A percentile compares a stretch with the other conserved stretches of the same genome.
These are phyloP conservation scores for Neoscelio sp. DNA, from an alignment of 2,888 invertebrate species.

Conservation along the genomic window DNA sequence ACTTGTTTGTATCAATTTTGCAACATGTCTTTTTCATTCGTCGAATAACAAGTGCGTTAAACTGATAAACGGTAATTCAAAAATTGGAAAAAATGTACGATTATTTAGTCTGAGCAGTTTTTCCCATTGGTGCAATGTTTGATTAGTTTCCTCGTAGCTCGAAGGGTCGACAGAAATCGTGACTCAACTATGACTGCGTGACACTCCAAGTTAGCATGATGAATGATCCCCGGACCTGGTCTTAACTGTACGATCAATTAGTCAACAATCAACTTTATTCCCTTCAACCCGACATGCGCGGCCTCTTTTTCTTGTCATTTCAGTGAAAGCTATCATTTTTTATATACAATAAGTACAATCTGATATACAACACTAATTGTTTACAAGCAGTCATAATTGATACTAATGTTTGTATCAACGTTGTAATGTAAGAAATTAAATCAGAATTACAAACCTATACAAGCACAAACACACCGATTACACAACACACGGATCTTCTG, in stretches of 20 bases:
- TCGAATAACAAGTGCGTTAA: too few species aligned
- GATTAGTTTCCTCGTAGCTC: neutral
- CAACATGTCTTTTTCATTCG: constrained; percentile 15
- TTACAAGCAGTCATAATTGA: too few species aligned
- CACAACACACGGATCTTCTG: too few species aligned
- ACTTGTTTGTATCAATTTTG: constrained; percentile 42
- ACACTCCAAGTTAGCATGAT: constrained; percentile 68
- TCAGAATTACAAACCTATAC: too few species aligned
- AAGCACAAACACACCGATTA: too few species aligned
- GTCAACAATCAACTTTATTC: constrained; percentile 34
- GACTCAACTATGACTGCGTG: constrained; percentile 36
- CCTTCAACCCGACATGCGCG: constrained; percentile 26
- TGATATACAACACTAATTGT: too few species aligned
- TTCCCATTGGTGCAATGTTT: neutral
- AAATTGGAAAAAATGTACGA: too few species aligned
- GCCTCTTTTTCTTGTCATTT: constrained; percentile 4
- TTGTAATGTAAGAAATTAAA: too few species aligned
- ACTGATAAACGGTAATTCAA: too few species aligned
- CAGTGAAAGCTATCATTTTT: neutral
- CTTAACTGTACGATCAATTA: constrained; percentile 36
- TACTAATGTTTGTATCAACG: too few species aligned
- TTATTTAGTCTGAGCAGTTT: too few species aligned
- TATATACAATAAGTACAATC: too few species aligned
- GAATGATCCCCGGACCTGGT: constrained; percentile 9
- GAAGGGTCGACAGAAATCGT: constrained; percentile 5